Base-by-base conservation (phyloP, 2,797 vertebrate species). In the Trachops cirrhosus region DNA sequence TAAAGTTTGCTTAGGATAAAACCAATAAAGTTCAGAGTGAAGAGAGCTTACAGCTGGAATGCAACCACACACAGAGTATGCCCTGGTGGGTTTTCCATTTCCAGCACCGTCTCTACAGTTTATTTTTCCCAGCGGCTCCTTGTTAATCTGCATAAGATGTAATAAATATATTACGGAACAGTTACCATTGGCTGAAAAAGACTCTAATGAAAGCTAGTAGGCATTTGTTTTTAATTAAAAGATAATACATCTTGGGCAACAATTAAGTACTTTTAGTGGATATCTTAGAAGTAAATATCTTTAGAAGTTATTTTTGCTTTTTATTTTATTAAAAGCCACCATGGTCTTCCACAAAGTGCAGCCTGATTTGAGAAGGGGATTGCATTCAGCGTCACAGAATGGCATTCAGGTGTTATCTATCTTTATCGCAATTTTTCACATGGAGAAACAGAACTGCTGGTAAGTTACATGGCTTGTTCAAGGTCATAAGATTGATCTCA, bases 401-500 rank as follows among this genome's bases (percentile, higher is more conserved):
- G 12, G 4, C 21, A 8, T 86, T 34, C 62, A 48, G n/a, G 39
- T 86, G 6, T 34, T 73, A n/a, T 67, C 41, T 67, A 29, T 78
- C 54, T 79, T 24, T 29, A 83, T 75, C 73, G 44, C 32, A n/a
- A 14, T 9, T 57, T 93, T 92, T 83, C 57, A 80, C 19, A n/a
- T 12, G n/a, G 26, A 21, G 68, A 78, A 93, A 83, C 4, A 78
- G 18, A 80, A 87, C 37, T 52, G 12, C 73, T 67, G n/a, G 15
- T 21, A 95, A 95, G 46, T 83, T 75, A n/a, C 15, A 70, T 82
- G 68, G 94, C 70, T 91, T 93, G 3, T 19, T 89, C 52, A 79
- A 68, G 7, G 41, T 91, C 14, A 26, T 6, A 24, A 37, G 79
- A 70, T 0, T 19, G 62, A 73, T 57, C 29, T n/a, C 41, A 83